Percentiles rank a stretch among this genome's conserved stretches.
Conservation (phyloP, 2,797 vertebrate species). For the Lithobates pipiens region DNA sequence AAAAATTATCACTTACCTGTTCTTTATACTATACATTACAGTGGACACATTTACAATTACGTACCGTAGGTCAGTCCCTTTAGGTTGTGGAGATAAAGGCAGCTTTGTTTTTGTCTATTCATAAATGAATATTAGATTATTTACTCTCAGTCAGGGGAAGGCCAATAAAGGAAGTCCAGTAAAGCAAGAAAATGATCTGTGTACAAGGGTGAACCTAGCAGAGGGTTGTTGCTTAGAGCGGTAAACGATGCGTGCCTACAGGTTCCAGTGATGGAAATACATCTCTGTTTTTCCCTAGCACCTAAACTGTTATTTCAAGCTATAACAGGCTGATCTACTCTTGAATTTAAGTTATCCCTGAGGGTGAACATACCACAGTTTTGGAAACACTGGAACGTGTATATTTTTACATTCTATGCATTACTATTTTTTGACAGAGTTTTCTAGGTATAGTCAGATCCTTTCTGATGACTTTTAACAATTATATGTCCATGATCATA, state of each 20-base stretch:
- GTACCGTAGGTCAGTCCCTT: too few species aligned
- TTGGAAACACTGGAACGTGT: neutral
- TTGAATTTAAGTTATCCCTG: neutral
- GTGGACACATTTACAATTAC: too few species aligned
- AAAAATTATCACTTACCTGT: too few species aligned
- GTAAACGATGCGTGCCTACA: neutral
- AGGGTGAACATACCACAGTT: conserved; percentile 7
- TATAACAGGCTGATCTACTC: neutral
- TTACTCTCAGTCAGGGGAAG: too few species aligned
- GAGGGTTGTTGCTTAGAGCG: neutral
- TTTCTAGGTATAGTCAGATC: neutral
- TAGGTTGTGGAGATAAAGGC: too few species aligned
- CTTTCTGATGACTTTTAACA: too few species aligned
- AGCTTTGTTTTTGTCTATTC: too few species aligned
- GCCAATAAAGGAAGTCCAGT: too few species aligned
- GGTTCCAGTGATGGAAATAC: neutral
- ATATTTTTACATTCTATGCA: neutral
- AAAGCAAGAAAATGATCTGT: too few species aligned
- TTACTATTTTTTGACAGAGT: neutral
- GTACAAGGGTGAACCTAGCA: neutral
- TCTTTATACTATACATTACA: too few species aligned
- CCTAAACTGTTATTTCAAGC: neutral
- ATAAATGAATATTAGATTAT: too few species aligned
- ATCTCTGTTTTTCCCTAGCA: neutral
- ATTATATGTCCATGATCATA: too few species aligned